These are phyloP conservation scores for Felis chaus DNA, from an alignment of 2,113 vertebrate species.

Conservation along the genomic window DNA sequence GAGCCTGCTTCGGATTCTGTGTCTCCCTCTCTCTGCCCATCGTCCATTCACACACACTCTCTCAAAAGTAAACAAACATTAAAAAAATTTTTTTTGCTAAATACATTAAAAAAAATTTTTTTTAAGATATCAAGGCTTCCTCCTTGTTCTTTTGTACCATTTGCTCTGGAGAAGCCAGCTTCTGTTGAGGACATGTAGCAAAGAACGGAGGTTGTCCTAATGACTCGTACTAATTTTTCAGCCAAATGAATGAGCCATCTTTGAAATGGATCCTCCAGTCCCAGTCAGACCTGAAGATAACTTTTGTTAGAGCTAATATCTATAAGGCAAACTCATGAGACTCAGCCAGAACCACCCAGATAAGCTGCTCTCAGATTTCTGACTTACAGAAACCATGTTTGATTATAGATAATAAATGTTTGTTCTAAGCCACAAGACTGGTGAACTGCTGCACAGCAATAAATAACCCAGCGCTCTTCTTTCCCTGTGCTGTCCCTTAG, in stretches of 20 bases:
- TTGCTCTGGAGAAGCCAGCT: neutral
- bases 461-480: neutral
- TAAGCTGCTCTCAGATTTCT: neutral
- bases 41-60: too few species aligned
- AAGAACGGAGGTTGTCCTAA: neutral
- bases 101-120: too few species aligned
- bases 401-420: too few species aligned
- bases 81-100: too few species aligned
- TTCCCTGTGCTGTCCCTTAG: neutral
- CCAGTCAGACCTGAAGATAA: neutral
- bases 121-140: neutral
- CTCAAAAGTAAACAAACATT: too few species aligned
- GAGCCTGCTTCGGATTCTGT: too few species aligned
- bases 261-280: neutral
- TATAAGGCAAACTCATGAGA: rapidly evolving
- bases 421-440: neutral
- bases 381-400: neutral
- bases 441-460: too few species aligned
- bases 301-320: neutral
- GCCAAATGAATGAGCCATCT: neutral
- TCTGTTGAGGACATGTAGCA: neutral
- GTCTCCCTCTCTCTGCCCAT: too few species aligned
- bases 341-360: neutral
- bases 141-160: neutral
- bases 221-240: neutral